Evolutionary conservation across 30 jellyfish, hydroid and myxozoan species (phyloP), one percentile per base, ranked within the genome.

Genomic region (Hydractinia echinata): DNA sequence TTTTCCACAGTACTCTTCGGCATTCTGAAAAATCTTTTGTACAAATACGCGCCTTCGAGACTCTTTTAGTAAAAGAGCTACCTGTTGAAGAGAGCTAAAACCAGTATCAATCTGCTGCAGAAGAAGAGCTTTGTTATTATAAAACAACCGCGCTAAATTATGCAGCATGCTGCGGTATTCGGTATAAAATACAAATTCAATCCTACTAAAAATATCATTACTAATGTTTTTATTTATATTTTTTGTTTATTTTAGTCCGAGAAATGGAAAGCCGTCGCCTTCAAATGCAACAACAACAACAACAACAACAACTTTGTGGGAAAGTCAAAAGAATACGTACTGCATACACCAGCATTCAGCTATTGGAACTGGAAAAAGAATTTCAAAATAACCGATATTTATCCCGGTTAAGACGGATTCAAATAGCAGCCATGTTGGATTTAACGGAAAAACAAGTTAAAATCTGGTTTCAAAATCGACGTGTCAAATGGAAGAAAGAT

Each of bases 401-500:
- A 18, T 91, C 97, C 48, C 71, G 97, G 56, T 86, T 91, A 9
- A 80, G 97, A 72, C 89, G 97, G 56, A 91, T 91, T 67, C 97
- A 91, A 84, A 91, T 91, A 9, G 97, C 97, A 5, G 97, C 97
- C 7, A 86, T 91, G 90, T 79, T 91, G 48, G 97, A 91, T 58
- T 83, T 91, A 54, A 91, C 97, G 7, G 97, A 91, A 73, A 91
- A 91, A 83, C 97, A 91, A 83, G 97, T 91, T 61, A 91, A 91
- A 60, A 91, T 91, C 10, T 91, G 97, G 97, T 91, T 91, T 67
- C 97, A 91, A 72, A 91, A 91, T 73, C 87, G 97, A 73, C 83
- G 97, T 11, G 97, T 91, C 16, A 91, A 91, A 73, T 91, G 97
- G 97, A 91, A 91, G 89, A 91, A 91, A 82, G 97, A 91, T 83